Conservation (phyloP, 2,888 invertebrate genomes). For the Nomada fucata region DNA sequence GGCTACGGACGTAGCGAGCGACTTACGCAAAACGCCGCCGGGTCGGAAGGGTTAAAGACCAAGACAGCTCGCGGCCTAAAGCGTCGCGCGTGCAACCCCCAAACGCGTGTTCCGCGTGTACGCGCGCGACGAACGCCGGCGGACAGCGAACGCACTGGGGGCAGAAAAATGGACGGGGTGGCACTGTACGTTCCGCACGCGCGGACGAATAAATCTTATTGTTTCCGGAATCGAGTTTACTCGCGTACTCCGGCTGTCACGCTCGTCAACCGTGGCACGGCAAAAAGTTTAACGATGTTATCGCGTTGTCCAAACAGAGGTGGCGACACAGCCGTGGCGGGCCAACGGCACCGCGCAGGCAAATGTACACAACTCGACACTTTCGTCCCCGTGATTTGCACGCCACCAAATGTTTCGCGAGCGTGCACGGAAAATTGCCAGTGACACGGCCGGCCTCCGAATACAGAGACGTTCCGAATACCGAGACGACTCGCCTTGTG, state of each 20-base stretch:
- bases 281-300: conserved; percentile 74
- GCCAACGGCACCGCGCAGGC: conserved; percentile 30
- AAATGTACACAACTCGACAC: conserved; percentile 55
- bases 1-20: too few species aligned
- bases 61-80: neutral
- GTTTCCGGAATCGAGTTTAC: conserved; percentile 73
- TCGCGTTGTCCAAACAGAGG: conserved; percentile 71
- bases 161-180: neutral
- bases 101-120: neutral
- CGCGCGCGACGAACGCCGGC: neutral
- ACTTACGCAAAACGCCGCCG: too few species aligned
- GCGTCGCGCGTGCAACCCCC: neutral
- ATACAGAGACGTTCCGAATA: conserved; percentile 38
- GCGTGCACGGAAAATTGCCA: conserved; percentile 41
- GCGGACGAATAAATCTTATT: conserved; percentile 72
- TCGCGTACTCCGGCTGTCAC: conserved; percentile 64
- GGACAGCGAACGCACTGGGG: too few species aligned
- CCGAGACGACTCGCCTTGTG: conserved; percentile 17
- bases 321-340: conserved; percentile 48
- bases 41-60: too few species aligned
- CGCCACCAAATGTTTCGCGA: conserved; percentile 11
- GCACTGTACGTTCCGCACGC: conserved; percentile 52
- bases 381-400: conserved; percentile 52
- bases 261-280: conserved; percentile 63
- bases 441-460: conserved; percentile 8